Evolutionary conservation across 2,797 vertebrate genomes (phyloP), one percentile per base, ranked within the genome.

Genomic region (Tokudaia muenninki): DNA sequence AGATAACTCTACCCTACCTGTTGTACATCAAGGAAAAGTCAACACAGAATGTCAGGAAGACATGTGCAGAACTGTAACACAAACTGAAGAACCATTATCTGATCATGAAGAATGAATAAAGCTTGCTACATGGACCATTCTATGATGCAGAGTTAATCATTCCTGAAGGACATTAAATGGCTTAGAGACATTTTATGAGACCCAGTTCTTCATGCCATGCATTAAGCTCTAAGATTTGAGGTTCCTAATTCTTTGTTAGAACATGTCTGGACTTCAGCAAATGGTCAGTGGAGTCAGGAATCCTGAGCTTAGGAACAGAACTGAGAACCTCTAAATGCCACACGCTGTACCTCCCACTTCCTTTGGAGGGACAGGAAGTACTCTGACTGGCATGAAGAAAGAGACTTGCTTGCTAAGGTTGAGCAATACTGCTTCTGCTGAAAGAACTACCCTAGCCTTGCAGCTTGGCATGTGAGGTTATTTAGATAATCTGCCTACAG

Each of bases 81-180:
- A 61, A 47, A 70, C 47, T 41, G 26, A 52, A 41, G 31, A 87
- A 84, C 55, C 21, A 41, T 52, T 67, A 79, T 81, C 59, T 75
- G 41, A 31, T 61, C 31, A 78, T 12, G 41, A 70, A 92, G 10
- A 14, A 91, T 50, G 72, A 96, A 84, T 91, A 65, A 72, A 94
- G 17, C 50, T 92, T 74, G 11, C 24, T 79, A 86, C 94, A 88
- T 70, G 86, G 63, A 93, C 88, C 50, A 70, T 9, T 79, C 65
- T 63, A 63, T 95, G 87, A 89, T 80, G 67, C 34, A 79, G n/a
- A 67, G 26, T 63, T 83, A 41, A 34, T 47, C 3, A 24, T 41
- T 88, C 44, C 55, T 34, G 10, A 57, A 50, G 22, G 55, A 84
- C 1, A 50, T 88, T 81, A 59, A 19, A n/a, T 67, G 26, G 34